phyloP scores from a whole-genome alignment of 2,888 invertebrate species.

The Tillus elongatus region DNA sequence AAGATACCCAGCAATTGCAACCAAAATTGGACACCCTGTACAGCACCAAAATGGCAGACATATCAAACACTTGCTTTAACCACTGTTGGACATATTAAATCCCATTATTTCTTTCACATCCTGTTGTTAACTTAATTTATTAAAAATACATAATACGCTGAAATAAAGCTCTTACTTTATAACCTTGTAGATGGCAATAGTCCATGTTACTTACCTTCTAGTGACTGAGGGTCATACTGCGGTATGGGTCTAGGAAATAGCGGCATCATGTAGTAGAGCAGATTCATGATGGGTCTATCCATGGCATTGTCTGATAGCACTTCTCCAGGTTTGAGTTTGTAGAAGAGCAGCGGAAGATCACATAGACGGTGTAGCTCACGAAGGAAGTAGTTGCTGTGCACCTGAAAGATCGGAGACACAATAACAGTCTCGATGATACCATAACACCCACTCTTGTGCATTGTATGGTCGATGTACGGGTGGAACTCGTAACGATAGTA shows the following conservation, averaged over 20 bases:
- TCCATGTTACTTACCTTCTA: too few species aligned
- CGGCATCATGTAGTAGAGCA: constrained; percentile 28
- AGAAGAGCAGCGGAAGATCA: constrained; percentile 48
- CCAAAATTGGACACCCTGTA: too few species aligned
- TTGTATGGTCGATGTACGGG: constrained; percentile 31
- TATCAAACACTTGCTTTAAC: too few species aligned
- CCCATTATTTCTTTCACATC: too few species aligned
- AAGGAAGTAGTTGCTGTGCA: constrained; percentile 49
- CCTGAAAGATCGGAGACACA: constrained; percentile 52
- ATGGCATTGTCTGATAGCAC: constrained; percentile 4
- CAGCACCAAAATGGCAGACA: too few species aligned
- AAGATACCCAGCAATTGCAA: too few species aligned
- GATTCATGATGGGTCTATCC: constrained; percentile 25
- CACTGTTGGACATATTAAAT: too few species aligned
- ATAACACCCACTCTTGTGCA: constrained; percentile 32
- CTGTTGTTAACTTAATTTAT: too few species aligned
- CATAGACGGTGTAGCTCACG: constrained; percentile 53
- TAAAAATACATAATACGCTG: too few species aligned
- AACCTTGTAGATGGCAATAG: too few species aligned
- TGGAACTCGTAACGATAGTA: constrained; percentile 39
- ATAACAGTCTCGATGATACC: constrained; percentile 43
- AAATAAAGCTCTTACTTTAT: too few species aligned
- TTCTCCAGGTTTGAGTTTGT: constrained; percentile 45
- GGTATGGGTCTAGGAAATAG: constrained; percentile 27
- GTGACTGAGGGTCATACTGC: constrained; percentile 24